Evolutionary conservation across 2,888 invertebrate genomes (phyloP), one percentile per base, ranked within the genome.

Genomic region (Sisyra terminalis): DNA sequence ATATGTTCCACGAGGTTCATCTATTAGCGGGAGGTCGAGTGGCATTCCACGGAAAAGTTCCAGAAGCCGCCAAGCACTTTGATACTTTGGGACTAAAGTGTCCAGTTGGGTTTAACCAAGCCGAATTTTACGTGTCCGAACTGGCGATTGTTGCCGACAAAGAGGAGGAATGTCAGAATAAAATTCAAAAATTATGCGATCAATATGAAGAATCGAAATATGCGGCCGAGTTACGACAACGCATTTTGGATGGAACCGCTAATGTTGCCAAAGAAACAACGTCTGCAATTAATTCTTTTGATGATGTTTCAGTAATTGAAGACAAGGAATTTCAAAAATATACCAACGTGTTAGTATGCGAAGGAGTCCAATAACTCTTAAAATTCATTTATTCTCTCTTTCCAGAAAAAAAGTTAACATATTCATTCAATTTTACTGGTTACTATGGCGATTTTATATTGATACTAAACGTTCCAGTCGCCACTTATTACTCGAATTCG

Each of bases 31-130:
- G 73, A 43, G 92, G 92, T 0, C 67, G 78, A 47, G 71, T 84
- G 14, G 80, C 87, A 2, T 84, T 76, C 59, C 76, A 85, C 53
- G 90, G 92, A 3, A 72, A 76, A 3, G 71, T 78, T n/a, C 64
- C 70, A 30, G 72, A 76, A 46, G 82, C 84, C 0, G 69, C 69
- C 10, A 55, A 65, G n/a, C 53, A 55, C 50, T 57, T 57, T 42
- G 49, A 51, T 42, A 51, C 49, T 30, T 24, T 46, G 30, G 73
- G 73, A 48, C 70, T 71, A 51, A 63, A 66, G 47, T 78, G 81
- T 54, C 89, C 89, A 0, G 55, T 69, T 14, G 79, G 81, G 17
- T 89, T 76, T 66, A 90, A 89, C 60, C 79, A 83, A 2, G 87
- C 88, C 0, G 92, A 92, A 57, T 86, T 82, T 60, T 86, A 81